These are phyloP conservation scores for Taenaris catops DNA, from an alignment of 2,888 invertebrate species.

Conservation along the genomic window DNA sequence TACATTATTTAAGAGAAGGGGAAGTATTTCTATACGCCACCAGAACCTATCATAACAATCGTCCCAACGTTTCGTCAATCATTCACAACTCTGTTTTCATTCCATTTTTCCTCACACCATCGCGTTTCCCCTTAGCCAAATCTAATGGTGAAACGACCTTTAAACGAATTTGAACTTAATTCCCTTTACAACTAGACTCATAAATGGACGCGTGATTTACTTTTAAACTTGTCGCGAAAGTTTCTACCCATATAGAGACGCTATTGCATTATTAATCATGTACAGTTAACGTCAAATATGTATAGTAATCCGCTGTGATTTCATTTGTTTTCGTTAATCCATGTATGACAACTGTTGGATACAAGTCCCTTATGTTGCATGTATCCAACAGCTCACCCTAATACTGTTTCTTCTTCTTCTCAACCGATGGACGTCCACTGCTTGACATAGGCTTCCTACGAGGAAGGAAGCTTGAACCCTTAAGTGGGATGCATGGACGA, in stretches of 20 bases:
- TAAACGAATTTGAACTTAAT: constrained; percentile 7
- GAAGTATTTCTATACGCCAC: no score
- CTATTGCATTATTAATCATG: constrained; percentile 25
- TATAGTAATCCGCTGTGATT: no score
- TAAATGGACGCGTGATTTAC: constrained; percentile 1
- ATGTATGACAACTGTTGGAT: no score
- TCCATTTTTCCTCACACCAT: constrained; percentile 16
- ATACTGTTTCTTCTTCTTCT: no score
- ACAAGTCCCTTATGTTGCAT: no score
- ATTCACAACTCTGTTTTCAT: constrained; percentile 18
- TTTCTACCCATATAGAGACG: constrained; percentile 7
- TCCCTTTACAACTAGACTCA: constrained; percentile 11
- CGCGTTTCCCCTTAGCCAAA: constrained; percentile 1
- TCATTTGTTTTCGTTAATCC: no score
- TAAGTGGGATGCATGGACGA: no score
- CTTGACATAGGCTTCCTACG: no score
- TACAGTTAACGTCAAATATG: constrained; percentile 9
- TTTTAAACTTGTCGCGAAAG: constrained; percentile 9
- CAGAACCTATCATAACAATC: constrained; percentile 17
- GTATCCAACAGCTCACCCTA: no score
- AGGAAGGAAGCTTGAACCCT: no score
- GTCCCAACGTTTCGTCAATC: constrained; percentile 1
- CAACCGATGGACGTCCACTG: no score
- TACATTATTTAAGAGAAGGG: no score
- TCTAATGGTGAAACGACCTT: constrained; percentile 1